Conservation (phyloP, 2,113 vertebrate genomes). For the Clarias macrocephalus region DNA sequence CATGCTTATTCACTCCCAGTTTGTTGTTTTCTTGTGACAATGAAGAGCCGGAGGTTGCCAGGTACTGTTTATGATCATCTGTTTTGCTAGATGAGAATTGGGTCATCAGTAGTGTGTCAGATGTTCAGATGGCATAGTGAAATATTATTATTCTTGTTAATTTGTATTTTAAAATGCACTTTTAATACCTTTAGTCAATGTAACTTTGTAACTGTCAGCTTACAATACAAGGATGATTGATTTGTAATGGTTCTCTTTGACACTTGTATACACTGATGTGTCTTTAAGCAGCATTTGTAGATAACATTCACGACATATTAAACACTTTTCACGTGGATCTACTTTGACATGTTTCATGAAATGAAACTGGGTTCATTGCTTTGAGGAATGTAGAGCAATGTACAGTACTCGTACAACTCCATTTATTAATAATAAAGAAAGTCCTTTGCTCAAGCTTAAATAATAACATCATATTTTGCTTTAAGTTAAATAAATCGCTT, state of each 20-base stretch:
- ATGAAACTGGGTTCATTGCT: conserved; percentile 52
- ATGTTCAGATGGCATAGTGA: too few species aligned
- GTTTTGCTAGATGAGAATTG: neutral
- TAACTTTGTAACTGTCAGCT: neutral
- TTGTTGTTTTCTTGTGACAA: conserved; percentile 28
- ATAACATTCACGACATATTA: conserved; percentile 4
- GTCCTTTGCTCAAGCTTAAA: neutral
- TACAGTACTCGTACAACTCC: neutral
- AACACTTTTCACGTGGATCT: conserved; percentile 62
- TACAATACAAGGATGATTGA: neutral
- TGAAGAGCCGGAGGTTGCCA: conserved; percentile 43
- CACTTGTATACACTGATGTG: neutral
- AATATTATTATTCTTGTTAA: neutral
- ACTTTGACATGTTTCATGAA: conserved; percentile 58
- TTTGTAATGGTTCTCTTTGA: neutral
- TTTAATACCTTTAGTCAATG: neutral
- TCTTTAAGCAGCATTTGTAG: neutral
- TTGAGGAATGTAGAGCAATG: neutral
- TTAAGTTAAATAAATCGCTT: neutral
- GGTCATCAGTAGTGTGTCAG: neutral
- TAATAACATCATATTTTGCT: neutral
- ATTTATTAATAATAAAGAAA: neutral
- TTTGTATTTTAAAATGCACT: neutral
- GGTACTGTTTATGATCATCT: conserved; percentile 38
- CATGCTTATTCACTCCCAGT: conserved; percentile 35